Evolutionary conservation across 2,888 invertebrate genomes (phyloP), one percentile per base, ranked within the genome.

Genomic region (Spatulosminthurus flaviceps): DNA sequence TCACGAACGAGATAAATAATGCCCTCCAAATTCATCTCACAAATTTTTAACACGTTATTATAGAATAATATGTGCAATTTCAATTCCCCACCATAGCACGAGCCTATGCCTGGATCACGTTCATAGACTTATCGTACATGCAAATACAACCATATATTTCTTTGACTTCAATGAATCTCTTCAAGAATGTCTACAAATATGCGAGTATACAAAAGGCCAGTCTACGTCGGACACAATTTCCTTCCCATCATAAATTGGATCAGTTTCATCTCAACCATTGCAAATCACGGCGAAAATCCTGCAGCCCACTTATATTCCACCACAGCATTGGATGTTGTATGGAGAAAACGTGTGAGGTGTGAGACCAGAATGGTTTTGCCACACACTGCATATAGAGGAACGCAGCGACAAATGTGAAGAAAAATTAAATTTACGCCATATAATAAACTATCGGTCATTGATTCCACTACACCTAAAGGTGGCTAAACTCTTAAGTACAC

Each of bases 1-100:
- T 51, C 51, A 51, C 51, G 51, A 51, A 51, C 51, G n/a, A 51
- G 51, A 51, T 51, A 51, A 51, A 51, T 51, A 51, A 51, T 51
- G 51, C n/a, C 16, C 51, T 51, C 16, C 9, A 51, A 51, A 51
- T 51, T n/a, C n/a, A 5, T 9, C 51, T 51, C 51, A 19, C 51
- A 51, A 51, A 51, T 51, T 51, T 51, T 51, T 51, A 51, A 51
- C 51, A 16, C 51, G n/a, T 51, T 51, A 51, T 51, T 51, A 51
- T n/a, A 19, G 51, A 51, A 51, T 51, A 51, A 51, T 51, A 11
- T 51, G 51, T 51, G 51, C 16, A 51, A 51, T 51, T 51, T 51
- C 51, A 51, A 51, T 51, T 51, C 51, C 16, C n/a, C 51, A 51
- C n/a, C 51, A 51, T 51, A 13, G 51, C 51, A 51, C 51, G 51